Base-by-base conservation (phyloP, 1,140 invertebrate species). In the Leptinotarsa defecta region DNA sequence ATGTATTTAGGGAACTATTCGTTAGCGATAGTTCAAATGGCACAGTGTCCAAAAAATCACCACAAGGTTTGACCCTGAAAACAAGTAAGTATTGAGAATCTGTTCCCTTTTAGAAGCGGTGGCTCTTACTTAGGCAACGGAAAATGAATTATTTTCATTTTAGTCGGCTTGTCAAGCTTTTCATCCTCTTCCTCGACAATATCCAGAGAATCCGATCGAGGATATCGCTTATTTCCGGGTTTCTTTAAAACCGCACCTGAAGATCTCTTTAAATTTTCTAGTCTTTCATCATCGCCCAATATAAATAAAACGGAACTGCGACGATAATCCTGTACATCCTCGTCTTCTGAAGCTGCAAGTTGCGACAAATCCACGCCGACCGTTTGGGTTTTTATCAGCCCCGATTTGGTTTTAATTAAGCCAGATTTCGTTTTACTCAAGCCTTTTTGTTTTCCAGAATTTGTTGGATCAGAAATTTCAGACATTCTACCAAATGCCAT, bases 281-380 rank as follows among this genome's bases (percentile, higher is more conserved):
- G 81, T 78, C 90, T 89, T 65, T 94, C 92, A 82, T 94, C 90
- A 68, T 92, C 92, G n/a, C 93, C 93, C 15, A 94, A 86, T 13
- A 92, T 92, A 82, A 94, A 94, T n/a, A 92, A 86, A 1, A 94
- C 93, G 75, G 89, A 87, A 34, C 79, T 71, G 1, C 68, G 27
- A 49, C 52, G 15, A 57, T 57, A 19, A 19, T 17, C 15, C 19
- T 69, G 27, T 68, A n/a, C 19, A 63, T 68, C 70, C 71, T 49
- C 43, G 15, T 43, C 71, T 52, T 71, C 20, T 24, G 48, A 52
- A 17, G 17, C 15, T 6, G 43, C 17, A 15, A 57, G 52, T n/a
- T 57, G 15, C 17, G 52, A 57, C n/a, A 57, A 57, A 19, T 19
- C 13, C 52, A n/a, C 11, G 43, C 67, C 67, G 19, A 19, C 5